Percentiles rank a stretch among this genome's conserved stretches.
These are phyloP conservation scores for Spinus pinus DNA, from an alignment of 2,797 vertebrate species.

Conservation along the genomic window DNA sequence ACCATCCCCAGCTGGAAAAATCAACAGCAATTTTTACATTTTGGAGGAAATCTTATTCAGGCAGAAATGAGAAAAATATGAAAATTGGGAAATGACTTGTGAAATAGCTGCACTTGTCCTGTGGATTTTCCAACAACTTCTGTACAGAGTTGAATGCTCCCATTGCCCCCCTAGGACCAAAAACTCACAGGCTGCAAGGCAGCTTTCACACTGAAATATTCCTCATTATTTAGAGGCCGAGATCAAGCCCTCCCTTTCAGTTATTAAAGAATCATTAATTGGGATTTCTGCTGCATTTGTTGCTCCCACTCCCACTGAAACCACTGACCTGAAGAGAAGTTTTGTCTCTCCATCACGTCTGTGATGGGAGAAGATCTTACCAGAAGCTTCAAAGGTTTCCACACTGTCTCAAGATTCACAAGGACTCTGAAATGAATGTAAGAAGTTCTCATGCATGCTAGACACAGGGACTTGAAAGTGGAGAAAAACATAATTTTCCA, in stretches of 20 bases:
- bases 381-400: not conserved
- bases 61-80: not conserved
- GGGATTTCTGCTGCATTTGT: not conserved
- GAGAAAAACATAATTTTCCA: not conserved
- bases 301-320: not conserved
- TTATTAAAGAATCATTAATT: not conserved
- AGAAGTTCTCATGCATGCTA: not conserved
- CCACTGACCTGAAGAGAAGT: not conserved
- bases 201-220: not conserved
- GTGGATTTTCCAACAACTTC: not conserved
- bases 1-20: not conserved
- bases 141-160: not conserved
- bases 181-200: not conserved
- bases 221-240: not conserved
- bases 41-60: not conserved
- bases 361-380: not conserved
- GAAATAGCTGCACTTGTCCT: not conserved
- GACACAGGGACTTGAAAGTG: not conserved
- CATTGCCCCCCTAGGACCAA: not conserved
- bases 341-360: not conserved
- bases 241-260: not conserved
- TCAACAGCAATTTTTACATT: not conserved
- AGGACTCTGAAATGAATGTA: not conserved
- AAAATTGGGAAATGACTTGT: not conserved
- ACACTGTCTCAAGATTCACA: not conserved